Base-by-base conservation (phyloP, 2,888 invertebrate genomes). In the Ferrisia virgata region DNA sequence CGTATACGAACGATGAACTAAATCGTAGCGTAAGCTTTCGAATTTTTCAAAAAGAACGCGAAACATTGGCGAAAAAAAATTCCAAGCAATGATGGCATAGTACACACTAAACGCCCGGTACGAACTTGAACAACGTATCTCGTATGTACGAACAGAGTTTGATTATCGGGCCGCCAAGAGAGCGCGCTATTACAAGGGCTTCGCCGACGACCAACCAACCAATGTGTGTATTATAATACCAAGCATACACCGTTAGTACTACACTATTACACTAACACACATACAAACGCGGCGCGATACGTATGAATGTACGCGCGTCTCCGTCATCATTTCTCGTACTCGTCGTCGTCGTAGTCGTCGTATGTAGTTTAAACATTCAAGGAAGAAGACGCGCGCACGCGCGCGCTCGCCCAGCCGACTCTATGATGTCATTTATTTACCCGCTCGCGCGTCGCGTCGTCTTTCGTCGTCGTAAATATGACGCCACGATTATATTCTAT, bases 71-170 rank as follows among this genome's bases (percentile, higher is more conserved):
- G 72, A 76, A 76, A 76, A n/a, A 64, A 76, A 36, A 36, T 76
- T 76, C 72, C 36, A 8, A 76, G 72, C 72, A 36, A 36, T 36
- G 72, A 76, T 76, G 18, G 72, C 72, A 36, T 76, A 53, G 18
- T 53, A 76, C 36, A 76, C 72, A 76, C 72, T 76, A 76, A 76
- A 76, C 72, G 72, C 72, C 72, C 72, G 72, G 72, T 76, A 76
- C 72, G 72, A 76, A 76, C 72, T 76, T 76, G 72, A 76, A 76
- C 72, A 76, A 76, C 72, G 72, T 76, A 76, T 76, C 72, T 36
- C 28, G 5, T 76, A 36, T 11, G 72, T 53, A 53, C 53, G 53
- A 9, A 36, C 31, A 4, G 33, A 69, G 72, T 33, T 76, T 76
- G 72, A 76, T 36, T 76, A 76, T n/a, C 72, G 36, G 72, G 33